Percentiles rank a stretch among this genome's conserved stretches.
Evolutionary conservation across 2,113 vertebrate genomes (phyloP).

Genomic region (Lontra canadensis): DNA sequence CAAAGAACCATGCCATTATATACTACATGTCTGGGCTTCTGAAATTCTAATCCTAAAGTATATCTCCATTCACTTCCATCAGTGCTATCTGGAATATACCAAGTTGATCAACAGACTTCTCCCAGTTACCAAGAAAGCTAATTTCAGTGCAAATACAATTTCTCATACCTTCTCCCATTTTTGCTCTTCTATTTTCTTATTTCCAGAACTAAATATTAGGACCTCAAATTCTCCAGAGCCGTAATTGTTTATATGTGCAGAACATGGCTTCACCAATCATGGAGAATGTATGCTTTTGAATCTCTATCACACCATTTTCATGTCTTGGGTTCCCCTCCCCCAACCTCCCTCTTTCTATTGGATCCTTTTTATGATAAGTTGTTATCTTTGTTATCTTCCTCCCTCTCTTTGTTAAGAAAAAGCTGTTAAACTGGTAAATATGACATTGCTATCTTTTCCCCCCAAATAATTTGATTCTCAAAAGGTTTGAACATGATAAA

Average conservation of each 20-base stretch:
- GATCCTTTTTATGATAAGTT: background rate
- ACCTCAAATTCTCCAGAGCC: background rate
- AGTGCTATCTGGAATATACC: rapidly evolving
- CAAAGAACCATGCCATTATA: background rate
- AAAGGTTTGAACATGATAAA: background rate
- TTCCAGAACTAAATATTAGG: background rate
- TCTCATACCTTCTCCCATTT: background rate
- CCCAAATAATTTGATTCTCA: background rate
- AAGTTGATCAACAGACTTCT: background rate
- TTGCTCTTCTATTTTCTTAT: background rate
- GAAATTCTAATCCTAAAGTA: background rate
- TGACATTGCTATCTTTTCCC: background rate
- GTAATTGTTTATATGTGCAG: background rate
- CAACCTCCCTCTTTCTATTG: rapidly evolving
- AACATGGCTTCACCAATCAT: background rate
- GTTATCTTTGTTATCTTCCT: background rate
- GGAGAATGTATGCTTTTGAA: background rate
- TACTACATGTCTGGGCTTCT: background rate
- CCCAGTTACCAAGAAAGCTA: background rate
- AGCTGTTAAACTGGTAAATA: background rate
- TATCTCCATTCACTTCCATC: background rate
- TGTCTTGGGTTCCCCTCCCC: background rate
- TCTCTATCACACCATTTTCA: background rate
- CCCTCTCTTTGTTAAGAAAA: background rate
- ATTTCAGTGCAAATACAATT: background rate